A percentile compares a stretch with the other conserved stretches of the same genome.
phyloP scores from a whole-genome alignment of 1,140 invertebrate species.

The Cephus cinctus region DNA sequence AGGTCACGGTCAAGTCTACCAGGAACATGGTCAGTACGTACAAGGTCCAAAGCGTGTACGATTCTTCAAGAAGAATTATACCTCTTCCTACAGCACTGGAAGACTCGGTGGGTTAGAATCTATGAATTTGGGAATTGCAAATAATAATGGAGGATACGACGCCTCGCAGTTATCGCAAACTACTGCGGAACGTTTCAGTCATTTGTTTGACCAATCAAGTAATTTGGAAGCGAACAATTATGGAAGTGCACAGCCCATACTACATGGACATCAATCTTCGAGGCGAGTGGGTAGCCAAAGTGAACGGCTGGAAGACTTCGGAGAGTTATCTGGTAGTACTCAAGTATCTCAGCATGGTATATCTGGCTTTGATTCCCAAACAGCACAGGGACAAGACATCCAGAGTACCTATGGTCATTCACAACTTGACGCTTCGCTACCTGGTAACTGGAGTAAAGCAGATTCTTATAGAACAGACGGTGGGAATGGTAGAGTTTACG shows the following conservation, averaged over 20 bases:
- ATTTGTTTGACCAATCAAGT: too few species aligned
- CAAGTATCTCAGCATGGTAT: constrained; percentile 11
- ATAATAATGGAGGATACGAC: neutral
- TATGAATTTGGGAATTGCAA: neutral
- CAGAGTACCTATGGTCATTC: neutral
- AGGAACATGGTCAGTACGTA: constrained; percentile 34
- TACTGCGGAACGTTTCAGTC: too few species aligned
- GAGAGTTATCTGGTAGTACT: constrained; percentile 11
- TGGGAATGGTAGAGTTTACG: constrained; percentile 26
- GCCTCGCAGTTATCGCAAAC: neutral
- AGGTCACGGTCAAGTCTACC: constrained; percentile 32
- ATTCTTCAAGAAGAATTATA: constrained; percentile 35
- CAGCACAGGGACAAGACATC: neutral
- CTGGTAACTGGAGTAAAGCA: constrained; percentile 24
- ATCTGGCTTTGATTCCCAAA: neutral
- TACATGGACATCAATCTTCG: too few species aligned
- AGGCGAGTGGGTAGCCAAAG: constrained; percentile 3
- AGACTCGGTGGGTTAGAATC: constrained; percentile 2
- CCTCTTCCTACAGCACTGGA: constrained; percentile 20
- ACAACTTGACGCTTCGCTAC: neutral
- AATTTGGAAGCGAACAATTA: too few species aligned
- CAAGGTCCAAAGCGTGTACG: constrained; percentile 22
- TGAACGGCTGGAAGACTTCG: constrained; percentile 26
- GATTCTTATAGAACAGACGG: constrained; percentile 29
- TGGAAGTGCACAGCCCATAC: too few species aligned